phyloP scores from a whole-genome alignment of 2,113 vertebrate genomes.

The Actenoides hombroni region DNA sequence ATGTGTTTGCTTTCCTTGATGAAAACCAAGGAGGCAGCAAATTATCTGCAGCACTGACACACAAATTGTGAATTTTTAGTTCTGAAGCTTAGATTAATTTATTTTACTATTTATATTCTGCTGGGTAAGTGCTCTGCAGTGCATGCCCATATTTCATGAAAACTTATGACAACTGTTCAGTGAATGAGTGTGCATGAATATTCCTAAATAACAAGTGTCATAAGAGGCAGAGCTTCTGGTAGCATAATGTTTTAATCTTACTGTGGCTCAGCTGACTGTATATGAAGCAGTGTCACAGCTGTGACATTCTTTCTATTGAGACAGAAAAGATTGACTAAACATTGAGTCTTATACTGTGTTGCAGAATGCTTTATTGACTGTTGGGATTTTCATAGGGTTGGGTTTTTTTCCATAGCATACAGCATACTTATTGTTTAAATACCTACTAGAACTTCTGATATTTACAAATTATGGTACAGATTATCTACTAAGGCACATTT shows the following conservation, averaged over 20 bases:
- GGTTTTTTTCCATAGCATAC: not conserved
- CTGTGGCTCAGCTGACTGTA: not conserved
- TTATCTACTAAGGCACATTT: not conserved
- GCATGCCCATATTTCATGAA: not conserved
- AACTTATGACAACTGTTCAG: not conserved
- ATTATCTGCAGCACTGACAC: conserved; percentile 7
- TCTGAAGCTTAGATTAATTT: not conserved
- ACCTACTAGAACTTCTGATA: not conserved
- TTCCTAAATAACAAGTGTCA: not conserved
- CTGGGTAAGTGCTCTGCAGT: not conserved
- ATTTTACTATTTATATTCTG: not conserved
- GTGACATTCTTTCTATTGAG: not conserved
- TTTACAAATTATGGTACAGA: not conserved
- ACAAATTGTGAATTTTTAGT: not conserved
- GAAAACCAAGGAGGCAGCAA: not conserved
- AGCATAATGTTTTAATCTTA: not conserved
- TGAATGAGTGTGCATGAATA: not conserved
- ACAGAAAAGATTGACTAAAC: not conserved
- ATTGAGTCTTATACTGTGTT: not conserved
- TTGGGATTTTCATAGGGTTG: not conserved
- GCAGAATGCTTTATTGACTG: not conserved
- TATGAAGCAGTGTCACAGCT: not conserved
- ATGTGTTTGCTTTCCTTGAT: conserved; percentile 16
- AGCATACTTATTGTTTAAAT: not conserved
- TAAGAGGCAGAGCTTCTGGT: not conserved